Conservation (phyloP, 2,797 vertebrate genomes). For the Danio jaintianensis region DNA sequence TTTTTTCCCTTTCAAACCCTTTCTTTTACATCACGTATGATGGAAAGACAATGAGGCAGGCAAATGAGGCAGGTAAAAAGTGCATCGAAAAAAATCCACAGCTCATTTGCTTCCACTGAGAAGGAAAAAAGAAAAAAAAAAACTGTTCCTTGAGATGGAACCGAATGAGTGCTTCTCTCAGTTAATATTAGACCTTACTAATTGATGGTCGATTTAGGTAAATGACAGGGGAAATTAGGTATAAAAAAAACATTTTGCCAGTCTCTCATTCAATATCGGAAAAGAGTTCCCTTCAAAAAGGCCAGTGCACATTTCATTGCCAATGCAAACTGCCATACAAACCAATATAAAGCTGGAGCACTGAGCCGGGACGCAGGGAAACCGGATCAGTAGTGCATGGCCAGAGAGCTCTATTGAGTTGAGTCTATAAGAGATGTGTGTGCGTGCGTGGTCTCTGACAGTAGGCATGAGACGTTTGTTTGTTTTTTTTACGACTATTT, state of each 20-base stretch:
- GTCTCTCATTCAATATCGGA: constrained; percentile 6
- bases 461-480: too few species aligned
- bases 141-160: constrained; percentile 41
- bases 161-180: constrained; percentile 1
- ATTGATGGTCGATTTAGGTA: constrained; percentile 49
- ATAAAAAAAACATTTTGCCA: constrained; percentile 9
- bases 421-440: constrained; percentile 1
- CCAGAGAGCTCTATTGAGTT: constrained; percentile 21
- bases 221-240: constrained; percentile 35
- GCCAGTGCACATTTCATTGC: constrained; percentile 34
- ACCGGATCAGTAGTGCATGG: constrained; percentile 33
- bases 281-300: constrained; percentile 24
- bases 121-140: background rate
- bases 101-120: constrained; percentile 38
- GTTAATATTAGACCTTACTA: constrained; percentile 46
- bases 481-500: too few species aligned
- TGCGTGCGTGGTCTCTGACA: too few species aligned
- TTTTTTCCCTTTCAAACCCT: constrained; percentile 54
- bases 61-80: constrained; percentile 32
- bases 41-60: constrained; percentile 25
- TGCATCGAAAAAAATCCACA: constrained; percentile 14
- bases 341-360: constrained; percentile 38
- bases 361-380: constrained; percentile 25
- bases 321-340: constrained; percentile 37
- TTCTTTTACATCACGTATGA: constrained; percentile 73